These are phyloP conservation scores for Psittacula echo DNA, from an alignment of 2,797 vertebrate species.

Conservation along the genomic window DNA sequence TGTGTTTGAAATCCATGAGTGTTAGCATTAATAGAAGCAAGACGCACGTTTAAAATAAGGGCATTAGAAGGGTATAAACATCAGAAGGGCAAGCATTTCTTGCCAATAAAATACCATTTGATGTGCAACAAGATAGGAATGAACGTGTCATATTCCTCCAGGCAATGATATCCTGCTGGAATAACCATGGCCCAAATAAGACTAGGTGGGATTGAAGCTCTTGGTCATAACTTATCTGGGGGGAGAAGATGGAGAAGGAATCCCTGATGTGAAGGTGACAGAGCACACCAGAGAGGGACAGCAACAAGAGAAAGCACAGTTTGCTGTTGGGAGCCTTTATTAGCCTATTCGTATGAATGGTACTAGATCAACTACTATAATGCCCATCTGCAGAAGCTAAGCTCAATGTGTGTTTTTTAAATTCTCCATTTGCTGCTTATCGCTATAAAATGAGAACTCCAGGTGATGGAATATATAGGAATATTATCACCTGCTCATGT, in stretches of 20 bases:
- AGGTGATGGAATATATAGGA: neutral
- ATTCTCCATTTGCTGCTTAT: neutral
- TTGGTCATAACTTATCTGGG: neutral
- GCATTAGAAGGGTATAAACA: neutral
- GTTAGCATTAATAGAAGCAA: neutral
- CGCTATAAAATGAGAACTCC: neutral
- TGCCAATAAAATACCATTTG: neutral
- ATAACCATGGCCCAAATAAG: neutral
- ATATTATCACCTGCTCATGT: neutral
- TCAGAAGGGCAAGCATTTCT: neutral
- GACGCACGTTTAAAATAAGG: neutral
- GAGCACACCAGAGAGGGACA: neutral
- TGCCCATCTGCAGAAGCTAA: neutral
- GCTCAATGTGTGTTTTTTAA: rapidly evolving
- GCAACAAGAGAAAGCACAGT: neutral
- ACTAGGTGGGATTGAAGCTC: neutral
- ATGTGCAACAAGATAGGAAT: neutral
- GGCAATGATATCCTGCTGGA: neutral
- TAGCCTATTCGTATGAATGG: neutral
- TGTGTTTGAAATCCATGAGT: neutral
- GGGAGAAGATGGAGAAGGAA: neutral
- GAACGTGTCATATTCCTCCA: neutral
- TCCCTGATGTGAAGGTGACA: neutral
- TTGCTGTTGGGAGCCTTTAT: neutral
- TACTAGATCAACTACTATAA: neutral